Base-by-base conservation (phyloP, 92 coral and sea anemone species). In the Phenganax marumi region DNA sequence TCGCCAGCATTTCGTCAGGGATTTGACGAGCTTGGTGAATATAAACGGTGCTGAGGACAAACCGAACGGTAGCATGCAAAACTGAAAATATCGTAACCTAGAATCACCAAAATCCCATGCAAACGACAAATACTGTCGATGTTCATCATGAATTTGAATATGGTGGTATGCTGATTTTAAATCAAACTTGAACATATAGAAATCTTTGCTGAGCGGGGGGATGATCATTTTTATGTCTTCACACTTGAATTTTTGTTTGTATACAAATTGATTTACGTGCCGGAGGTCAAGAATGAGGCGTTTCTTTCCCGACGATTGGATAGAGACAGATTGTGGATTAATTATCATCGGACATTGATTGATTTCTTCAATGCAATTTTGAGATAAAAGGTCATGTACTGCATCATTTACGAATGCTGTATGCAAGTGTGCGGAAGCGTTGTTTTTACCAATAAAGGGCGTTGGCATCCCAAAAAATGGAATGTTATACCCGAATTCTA, bases 291-390 rank as follows among this genome's bases (percentile, higher is more conserved):
- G 2, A 22, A 78, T 78, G 1, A 78, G 73, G 7, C 83, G 83
- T 56, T 78, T 77, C 53, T 77, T 81, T 19, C 85, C 82, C 4
- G 85, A 81, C 17, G 85, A 68, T 50, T 81, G 85, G n/a, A n/a
- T n/a, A n/a, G n/a, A n/a, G n/a, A n/a, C 85, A 33, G 85, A 81
- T 56, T 68, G 50, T 22, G 85, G 85, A 50, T 81, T 66, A 50
- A 66, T 58, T 18, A 81, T 62, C 21, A 48, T 53, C 49, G 85
- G 70, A 8, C 22, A 12, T 11, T 25, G 10, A 9, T 19, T 9
- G 13, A 63, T 11, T 63, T 63, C 70, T 19, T 11, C n/a, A n/a
- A n/a, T n/a, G n/a, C n/a, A n/a, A n/a, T n/a, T n/a, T n/a, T n/a
- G n/a, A n/a, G n/a, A n/a, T 63, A 63, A 63, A 9, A 63, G 22